Conservation (phyloP, 2,797 vertebrate genomes). For the Schizothorax lantsangensis region DNA sequence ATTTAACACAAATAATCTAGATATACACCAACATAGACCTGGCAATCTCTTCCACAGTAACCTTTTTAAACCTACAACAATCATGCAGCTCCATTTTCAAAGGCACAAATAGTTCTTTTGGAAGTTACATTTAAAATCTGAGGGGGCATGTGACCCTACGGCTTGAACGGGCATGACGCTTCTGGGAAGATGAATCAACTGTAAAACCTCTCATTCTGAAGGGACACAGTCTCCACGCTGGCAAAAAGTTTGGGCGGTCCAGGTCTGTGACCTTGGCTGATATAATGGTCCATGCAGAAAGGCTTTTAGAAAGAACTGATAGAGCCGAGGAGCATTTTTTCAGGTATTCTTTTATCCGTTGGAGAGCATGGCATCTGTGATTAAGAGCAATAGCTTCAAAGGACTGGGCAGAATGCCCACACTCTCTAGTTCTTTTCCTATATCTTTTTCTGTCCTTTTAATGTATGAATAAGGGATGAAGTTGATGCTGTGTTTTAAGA, state of each 20-base stretch:
- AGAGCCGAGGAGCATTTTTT: conserved; percentile 10
- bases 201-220: conserved; percentile 25
- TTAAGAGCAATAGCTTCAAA: conserved; percentile 42
- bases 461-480: conserved; percentile 16
- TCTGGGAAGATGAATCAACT: conserved; percentile 16
- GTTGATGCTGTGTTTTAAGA: conserved; percentile 38
- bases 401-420: conserved; percentile 7
- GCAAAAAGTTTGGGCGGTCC: conserved; percentile 20
- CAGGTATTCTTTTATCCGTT: conserved; percentile 24
- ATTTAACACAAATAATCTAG: background rate
- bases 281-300: conserved; percentile 32
- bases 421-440: background rate
- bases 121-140: background rate
- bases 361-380: conserved; percentile 15
- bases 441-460: background rate
- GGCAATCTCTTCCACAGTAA: background rate
- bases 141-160: background rate
- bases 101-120: background rate
- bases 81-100: background rate
- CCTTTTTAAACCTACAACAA: background rate
- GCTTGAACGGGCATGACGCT: background rate
- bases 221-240: background rate
- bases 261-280: conserved; percentile 27
- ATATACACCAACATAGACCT: background rate
- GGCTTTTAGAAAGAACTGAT: conserved; percentile 28